Base-by-base conservation (phyloP, 1,140 invertebrate species). In the Cotesia vestalis region DNA sequence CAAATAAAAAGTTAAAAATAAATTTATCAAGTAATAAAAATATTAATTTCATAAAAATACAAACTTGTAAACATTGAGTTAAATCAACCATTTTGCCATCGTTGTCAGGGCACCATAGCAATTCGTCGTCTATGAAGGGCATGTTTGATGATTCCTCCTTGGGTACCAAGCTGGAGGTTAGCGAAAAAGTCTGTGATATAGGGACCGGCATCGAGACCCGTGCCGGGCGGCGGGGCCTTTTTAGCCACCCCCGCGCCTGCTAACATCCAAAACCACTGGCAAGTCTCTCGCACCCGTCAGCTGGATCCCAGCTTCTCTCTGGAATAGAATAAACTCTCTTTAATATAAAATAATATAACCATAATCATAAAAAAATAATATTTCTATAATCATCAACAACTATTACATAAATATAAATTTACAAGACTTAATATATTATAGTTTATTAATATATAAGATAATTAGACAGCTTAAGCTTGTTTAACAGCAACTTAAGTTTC, bases 51-150 rank as follows among this genome's bases (percentile, higher is more conserved):
- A 27, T 27, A 27, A 27, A 27, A 9, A 57, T 76, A 87, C 88
- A 88, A 86, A 94, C 94, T 90, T 93, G 92, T 81, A 96, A 91
- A 87, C 94, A 96, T 83, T 92, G 92, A 74, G 93, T 93, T 76
- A 96, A 88, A 84, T 96, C 95, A 74, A 95, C 94, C 91, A 96
- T 95, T 87, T 94, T 95, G 83, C 93, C 94, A 87, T 96, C 94
- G 87, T 94, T 94, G 89, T 95, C 94, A 82, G 93, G 93, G 89
- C 94, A 94, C 95, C 94, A 96, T 77, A 96, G 91, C 77, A 94
- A 86, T 83, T 96, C 94, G 90, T 96, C 95, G 89, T 96, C 94
- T 88, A 96, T 95, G 90, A 96, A 96, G 88, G 95, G 94, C 95
- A 96, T 96, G 89, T 81, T 88, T 79, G 82, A 46, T 46, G 40